Evolutionary conservation across 2,888 invertebrate species (phyloP).

Genomic region (Tupiocoris notatus): DNA sequence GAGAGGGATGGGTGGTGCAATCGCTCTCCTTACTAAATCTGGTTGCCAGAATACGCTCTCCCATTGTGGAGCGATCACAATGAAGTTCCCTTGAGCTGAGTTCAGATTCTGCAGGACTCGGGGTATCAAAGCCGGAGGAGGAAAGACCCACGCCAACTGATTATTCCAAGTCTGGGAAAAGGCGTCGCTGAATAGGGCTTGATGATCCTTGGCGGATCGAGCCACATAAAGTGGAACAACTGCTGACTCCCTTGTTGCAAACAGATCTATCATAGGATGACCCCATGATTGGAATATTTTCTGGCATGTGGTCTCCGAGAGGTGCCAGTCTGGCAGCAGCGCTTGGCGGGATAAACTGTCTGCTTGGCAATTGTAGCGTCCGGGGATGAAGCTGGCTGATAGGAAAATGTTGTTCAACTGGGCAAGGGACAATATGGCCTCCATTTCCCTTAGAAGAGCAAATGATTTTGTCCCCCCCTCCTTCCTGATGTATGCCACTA

Average conservation of each 20-base stretch:
- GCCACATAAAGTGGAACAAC: neutral
- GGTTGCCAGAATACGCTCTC: neutral
- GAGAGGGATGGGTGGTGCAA: neutral
- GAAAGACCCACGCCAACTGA: neutral
- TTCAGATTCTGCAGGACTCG: neutral
- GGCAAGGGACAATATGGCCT: neutral
- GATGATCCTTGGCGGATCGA: neutral
- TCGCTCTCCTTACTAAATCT: neutral
- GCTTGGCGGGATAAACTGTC: neutral
- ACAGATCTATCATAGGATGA: neutral
- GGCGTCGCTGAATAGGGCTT: neutral
- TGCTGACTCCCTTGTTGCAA: neutral
- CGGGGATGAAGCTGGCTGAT: neutral
- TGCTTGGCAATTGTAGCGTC: neutral
- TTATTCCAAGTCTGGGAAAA: neutral
- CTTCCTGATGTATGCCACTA: neutral
- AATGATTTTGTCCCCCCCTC: neutral
- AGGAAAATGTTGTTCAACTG: neutral
- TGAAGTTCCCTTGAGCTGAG: neutral
- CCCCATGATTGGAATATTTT: neutral
- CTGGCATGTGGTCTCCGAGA: neutral
- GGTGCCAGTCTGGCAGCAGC: neutral
- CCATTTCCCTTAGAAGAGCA: neutral
- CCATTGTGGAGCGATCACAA: neutral
- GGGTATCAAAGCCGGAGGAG: neutral